Percentiles rank a stretch among this genome's conserved stretches.
These are phyloP conservation scores for Epirrhoe tristata DNA, from an alignment of 2,888 invertebrate species.

Conservation along the genomic window DNA sequence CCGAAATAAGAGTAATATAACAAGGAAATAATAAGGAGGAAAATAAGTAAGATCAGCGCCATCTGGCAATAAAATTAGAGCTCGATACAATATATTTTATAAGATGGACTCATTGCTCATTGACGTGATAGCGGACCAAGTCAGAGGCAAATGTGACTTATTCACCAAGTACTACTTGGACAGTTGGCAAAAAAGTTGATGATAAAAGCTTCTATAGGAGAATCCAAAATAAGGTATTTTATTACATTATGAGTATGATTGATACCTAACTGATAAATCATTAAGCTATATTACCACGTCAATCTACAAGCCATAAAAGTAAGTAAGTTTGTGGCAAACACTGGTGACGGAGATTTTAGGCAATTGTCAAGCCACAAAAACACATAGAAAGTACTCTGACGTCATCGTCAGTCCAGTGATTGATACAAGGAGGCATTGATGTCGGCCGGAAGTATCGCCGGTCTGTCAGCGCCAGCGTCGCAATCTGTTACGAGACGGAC, in stretches of 20 bases:
- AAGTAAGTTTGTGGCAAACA: too few species aligned
- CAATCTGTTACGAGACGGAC: conserved; percentile 13
- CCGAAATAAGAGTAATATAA: not conserved
- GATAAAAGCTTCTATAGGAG: too few species aligned
- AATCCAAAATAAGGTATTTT: too few species aligned
- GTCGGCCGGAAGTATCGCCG: not conserved
- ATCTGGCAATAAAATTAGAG: conserved; percentile 64
- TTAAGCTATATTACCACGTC: too few species aligned
- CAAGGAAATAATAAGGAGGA: conserved; percentile 26
- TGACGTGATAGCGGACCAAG: conserved; percentile 41
- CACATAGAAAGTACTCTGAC: not conserved
- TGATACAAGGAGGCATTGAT: not conserved
- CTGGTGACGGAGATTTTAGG: too few species aligned
- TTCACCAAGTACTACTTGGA: too few species aligned
- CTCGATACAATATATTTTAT: conserved; percentile 66
- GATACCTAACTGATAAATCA: too few species aligned
- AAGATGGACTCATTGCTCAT: conserved; percentile 61
- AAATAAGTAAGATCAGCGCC: conserved; percentile 37
- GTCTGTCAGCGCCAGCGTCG: not conserved
- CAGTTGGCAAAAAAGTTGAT: too few species aligned
- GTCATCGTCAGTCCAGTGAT: not conserved
- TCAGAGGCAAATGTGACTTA: conserved; percentile 22
- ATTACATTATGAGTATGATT: too few species aligned
- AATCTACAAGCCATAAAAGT: too few species aligned
- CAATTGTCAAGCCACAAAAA: too few species aligned